Evolutionary conservation across 1,140 invertebrate species (phyloP).

Genomic region (Brachionus manjavacas): DNA sequence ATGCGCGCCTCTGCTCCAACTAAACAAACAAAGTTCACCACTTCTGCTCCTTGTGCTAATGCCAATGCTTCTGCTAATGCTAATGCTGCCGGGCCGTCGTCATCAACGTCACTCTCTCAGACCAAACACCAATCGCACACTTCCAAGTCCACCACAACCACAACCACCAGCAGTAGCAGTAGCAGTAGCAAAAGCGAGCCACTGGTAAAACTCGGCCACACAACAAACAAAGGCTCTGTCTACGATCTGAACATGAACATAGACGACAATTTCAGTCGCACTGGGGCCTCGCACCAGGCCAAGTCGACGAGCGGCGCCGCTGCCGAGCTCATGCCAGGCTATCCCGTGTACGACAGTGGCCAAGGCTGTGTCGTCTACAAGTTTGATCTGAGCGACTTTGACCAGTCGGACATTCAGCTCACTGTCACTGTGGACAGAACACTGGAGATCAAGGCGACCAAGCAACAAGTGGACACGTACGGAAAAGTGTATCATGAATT

Average conservation of each 20-base stretch:
- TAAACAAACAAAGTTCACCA: too few relatives aligned
- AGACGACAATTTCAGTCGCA: background rate
- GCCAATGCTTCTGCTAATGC: too few relatives aligned
- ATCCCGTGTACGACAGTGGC: conserved; percentile 15
- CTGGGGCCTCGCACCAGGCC: background rate
- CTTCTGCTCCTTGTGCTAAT: too few relatives aligned
- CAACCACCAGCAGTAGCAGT: background rate
- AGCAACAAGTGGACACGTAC: background rate
- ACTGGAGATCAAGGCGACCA: conserved; percentile 18
- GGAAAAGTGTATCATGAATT: conserved; percentile 21
- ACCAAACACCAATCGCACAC: background rate
- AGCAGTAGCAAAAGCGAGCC: too few relatives aligned
- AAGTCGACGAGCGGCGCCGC: background rate
- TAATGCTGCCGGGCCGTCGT: too few relatives aligned
- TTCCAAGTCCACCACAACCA: background rate
- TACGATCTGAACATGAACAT: conserved; percentile 16
- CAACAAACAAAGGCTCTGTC: background rate
- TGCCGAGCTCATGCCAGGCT: conserved; percentile 18
- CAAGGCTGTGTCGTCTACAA: conserved; percentile 24
- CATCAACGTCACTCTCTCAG: too few relatives aligned
- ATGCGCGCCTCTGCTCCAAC: too few relatives aligned
- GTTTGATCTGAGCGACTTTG: conserved; percentile 31
- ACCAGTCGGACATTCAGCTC: conserved; percentile 20
- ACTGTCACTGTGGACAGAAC: conserved; percentile 3
- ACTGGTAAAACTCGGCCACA: too few relatives aligned